A percentile compares a stretch with the other conserved stretches of the same genome.
Conservation (phyloP, 2,797 vertebrate species). For the Cephalopachus bancanus region DNA sequence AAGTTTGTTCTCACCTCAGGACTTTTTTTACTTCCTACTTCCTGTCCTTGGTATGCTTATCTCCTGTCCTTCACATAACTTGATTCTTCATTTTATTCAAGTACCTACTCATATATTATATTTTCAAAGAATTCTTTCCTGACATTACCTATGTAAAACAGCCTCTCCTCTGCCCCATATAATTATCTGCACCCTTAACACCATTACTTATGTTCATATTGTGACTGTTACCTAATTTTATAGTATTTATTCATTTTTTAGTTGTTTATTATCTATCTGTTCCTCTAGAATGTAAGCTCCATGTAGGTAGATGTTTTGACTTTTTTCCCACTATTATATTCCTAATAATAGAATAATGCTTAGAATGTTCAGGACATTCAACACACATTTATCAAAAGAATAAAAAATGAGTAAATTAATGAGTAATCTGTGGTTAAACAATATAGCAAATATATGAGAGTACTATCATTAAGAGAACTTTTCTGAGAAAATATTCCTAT, state of each 20-base stretch:
- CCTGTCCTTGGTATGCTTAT: not conserved
- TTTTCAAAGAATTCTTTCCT: not conserved
- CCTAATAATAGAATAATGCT: not conserved
- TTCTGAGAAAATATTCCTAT: not conserved
- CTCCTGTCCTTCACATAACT: not conserved
- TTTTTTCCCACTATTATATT: not conserved
- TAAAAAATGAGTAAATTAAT: not conserved
- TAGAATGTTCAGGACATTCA: not conserved
- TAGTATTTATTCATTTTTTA: not conserved
- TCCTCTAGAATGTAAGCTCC: not conserved
- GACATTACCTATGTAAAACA: not conserved
- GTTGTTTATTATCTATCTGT: not conserved
- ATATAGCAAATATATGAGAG: not conserved
- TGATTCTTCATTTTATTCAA: not conserved
- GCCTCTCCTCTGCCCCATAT: not conserved
- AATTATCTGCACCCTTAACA: not conserved
- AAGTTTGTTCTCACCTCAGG: not conserved
- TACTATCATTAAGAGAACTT: not conserved
- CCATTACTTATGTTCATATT: not conserved
- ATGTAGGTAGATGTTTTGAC: not conserved
- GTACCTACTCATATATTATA: not conserved
- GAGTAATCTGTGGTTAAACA: not conserved
- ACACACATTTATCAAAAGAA: not conserved
- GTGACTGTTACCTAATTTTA: not conserved
- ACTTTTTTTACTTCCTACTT: not conserved